Base-by-base conservation (phyloP, 2,113 vertebrate genomes). In the Propithecus coquereli region DNA sequence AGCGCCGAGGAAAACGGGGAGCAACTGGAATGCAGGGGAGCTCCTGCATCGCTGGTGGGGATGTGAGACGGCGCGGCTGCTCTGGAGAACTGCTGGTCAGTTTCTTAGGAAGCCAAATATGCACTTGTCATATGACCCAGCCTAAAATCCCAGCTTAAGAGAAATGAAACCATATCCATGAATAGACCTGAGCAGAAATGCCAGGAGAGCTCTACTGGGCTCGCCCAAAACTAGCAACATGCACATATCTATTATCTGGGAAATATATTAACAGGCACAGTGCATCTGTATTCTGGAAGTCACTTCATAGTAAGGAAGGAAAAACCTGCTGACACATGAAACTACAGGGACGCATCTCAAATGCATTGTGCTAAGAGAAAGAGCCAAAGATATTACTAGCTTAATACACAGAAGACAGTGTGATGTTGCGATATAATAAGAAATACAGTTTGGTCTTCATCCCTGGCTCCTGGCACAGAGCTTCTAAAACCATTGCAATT, bases 271-370 rank as follows among this genome's bases (percentile, higher is more conserved):
- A 52, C 54, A 22, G 52, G 10, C 4, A 13, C 71, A 16, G 25
- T 54, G 1, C 11, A 8, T 3, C 43, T 20, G 13, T 3, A 22
- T 6, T 0, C 20, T 1, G 14, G 43, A 81, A 47, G 50, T 50
- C 2, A 14, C 40, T 50, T n/a, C 14, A 17, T 7, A 40, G 20
- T 34, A 22, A 50, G 32, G 9, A 50, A 43, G 13, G 27, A 73
- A 65, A 43, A 54, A 40, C 37, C n/a, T n/a, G 1, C 34, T 47
- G 40, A 52, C 13, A n/a, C 12, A 22, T 6, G 61, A 30, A 50
- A 81, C 1, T 1, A 20, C 12, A 1, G 12, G 40, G 20, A 34
- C 2, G 14, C 30, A 25, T 82, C 74, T 20, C 85, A 20, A 30
- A 70, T 12, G 37, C 27, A 27, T 73, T 43, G 16, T 32, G 27